These are phyloP conservation scores for Seira ritae DNA, from an alignment of 2,888 invertebrate species.

Conservation along the genomic window DNA sequence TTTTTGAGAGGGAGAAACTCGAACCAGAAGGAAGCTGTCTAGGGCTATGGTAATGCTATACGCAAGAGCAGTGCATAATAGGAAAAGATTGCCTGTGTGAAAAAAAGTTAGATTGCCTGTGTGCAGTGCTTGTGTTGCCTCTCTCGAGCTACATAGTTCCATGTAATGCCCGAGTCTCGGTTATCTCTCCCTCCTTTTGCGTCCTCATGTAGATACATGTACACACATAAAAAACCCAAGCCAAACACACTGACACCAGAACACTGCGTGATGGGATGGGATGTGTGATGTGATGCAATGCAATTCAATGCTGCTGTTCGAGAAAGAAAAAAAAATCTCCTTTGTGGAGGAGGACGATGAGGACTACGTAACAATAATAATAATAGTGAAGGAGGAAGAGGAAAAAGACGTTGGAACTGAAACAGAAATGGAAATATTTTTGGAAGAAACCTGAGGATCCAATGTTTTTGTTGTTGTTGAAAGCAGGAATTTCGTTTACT, in stretches of 20 bases:
- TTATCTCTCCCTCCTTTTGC: neutral
- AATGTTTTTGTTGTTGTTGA: slow-evolving; percentile 48
- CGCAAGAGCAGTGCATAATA: slow-evolving; percentile 57
- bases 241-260: no score
- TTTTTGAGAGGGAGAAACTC: slow-evolving; percentile 33
- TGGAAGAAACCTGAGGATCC: slow-evolving; percentile 54
- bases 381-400: slow-evolving; percentile 13
- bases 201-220: slow-evolving; percentile 25
- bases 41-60: slow-evolving; percentile 49
- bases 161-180: slow-evolving; percentile 15
- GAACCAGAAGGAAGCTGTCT: slow-evolving; percentile 52
- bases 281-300: no score
- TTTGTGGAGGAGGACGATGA: no score
- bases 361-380: no score
- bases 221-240: slow-evolving; percentile 10
- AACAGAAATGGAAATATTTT: slow-evolving; percentile 18
- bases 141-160: no score
- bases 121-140: no score
- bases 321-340: no score
- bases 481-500: neutral
- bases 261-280: no score
- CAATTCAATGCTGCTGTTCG: no score
- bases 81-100: slow-evolving; percentile 31
- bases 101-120: no score
- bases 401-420: neutral